Evolutionary conservation across 1,140 invertebrate species (phyloP), one percentile per base, ranked within the genome.

Genomic region (Chrysomallon squamiferum): DNA sequence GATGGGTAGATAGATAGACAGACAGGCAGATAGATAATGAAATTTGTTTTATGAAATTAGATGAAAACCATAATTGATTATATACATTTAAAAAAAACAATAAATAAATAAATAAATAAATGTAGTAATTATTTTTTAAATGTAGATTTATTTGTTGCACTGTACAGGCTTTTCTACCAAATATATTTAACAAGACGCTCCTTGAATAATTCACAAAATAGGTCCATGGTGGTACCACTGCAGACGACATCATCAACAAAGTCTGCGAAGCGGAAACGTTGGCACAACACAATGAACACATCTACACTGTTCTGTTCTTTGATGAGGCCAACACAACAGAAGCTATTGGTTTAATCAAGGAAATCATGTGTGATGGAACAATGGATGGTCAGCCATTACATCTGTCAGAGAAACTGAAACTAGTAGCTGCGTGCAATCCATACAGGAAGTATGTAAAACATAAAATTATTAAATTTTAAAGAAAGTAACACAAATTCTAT

Each of bases 311-410:
- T 6, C 57, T 84, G 38, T 84, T 84, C 64, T 82, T 84, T 72
- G 82, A 84, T 70, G 81, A 83, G 62, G 80, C 78, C 3, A 84
- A 84, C 71, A 82, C 81, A 29, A 83, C 82, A 47, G 77, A 80
- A 54, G 72, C 79, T 13, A 80, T 83, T 35, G 79, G 80, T 49
- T 43, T 81, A 22, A 77, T 81, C 49, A 82, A 83, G 61, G 81
- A 83, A 61, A 76, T 82, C 29, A 77, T 83, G 74, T 83, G 81
- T 72, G 81, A 83, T 69, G 66, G 67, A n/a, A 64, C 64, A 6
- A 68, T 81, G 45, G 60, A 65, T 22, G 82, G 82, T 38, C 61
- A 75, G 35, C 62, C 63, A 29, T 60, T 84, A 9, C 60, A 73
- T 43, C n/a, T 66, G n/a, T 68, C 57, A 47, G 25, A 68, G 20